A percentile compares a stretch with the other conserved stretches of the same genome.
Evolutionary conservation across 2,888 invertebrate genomes (phyloP).

Genomic region (Drosophila mettleri): DNA sequence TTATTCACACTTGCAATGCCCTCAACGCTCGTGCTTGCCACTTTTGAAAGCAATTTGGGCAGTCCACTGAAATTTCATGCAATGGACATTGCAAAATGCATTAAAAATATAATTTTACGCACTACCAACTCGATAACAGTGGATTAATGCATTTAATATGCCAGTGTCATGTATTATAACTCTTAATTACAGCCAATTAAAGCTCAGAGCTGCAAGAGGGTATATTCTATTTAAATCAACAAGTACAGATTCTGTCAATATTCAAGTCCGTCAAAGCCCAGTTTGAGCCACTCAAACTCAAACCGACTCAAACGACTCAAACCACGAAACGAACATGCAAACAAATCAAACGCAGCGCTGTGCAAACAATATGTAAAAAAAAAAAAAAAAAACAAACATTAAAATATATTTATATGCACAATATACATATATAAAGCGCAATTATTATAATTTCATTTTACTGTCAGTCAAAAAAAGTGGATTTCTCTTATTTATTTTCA

Average conservation of each 20-base stretch:
- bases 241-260: constrained; percentile 12
- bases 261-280: background rate
- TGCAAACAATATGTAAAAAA: constrained; percentile 66
- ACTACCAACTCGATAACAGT: constrained; percentile 27
- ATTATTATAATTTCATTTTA: constrained; percentile 74
- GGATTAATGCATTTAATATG: constrained; percentile 44
- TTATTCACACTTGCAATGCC: constrained; percentile 13
- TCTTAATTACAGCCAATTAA: constrained; percentile 73
- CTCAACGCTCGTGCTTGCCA: constrained; percentile 1
- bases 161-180: constrained; percentile 35
- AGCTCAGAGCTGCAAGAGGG: constrained; percentile 24
- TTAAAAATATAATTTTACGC: constrained; percentile 34
- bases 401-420: constrained; percentile 35
- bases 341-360: constrained; percentile 62
- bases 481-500: constrained; percentile 37
- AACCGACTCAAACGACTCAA: constrained; percentile 7
- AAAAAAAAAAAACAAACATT: constrained; percentile 36
- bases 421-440: constrained; percentile 41
- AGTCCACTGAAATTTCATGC: constrained; percentile 9
- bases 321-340: constrained; percentile 43
- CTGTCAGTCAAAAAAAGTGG: constrained; percentile 59
- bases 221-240: constrained; percentile 12
- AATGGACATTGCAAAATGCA: constrained; percentile 3
- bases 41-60: background rate
- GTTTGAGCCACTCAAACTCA: constrained; percentile 4